Conservation (phyloP, 2,888 invertebrate genomes). For the Eulithis prunata region DNA sequence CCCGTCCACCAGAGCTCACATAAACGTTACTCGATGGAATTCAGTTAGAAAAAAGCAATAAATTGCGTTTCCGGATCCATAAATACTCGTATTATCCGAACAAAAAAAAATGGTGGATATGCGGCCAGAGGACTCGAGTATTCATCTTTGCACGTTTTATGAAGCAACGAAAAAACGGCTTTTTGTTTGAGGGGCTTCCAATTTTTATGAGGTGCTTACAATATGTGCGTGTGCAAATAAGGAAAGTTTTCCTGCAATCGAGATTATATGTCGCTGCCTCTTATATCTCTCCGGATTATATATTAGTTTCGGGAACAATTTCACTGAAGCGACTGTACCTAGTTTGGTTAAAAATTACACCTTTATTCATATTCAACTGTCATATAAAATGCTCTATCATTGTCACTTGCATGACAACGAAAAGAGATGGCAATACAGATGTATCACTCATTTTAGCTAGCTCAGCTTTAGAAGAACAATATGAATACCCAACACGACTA, state of each 20-base stretch:
- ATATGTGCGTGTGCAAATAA: not conserved
- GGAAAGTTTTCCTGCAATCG: not conserved
- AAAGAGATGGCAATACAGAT: too few species aligned
- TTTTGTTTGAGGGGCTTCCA: not conserved
- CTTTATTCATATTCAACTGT: too few species aligned
- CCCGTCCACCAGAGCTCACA: constrained; percentile 17
- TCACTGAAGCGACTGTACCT: not conserved
- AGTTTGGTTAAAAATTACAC: too few species aligned
- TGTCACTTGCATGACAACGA: too few species aligned
- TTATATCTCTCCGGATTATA: not conserved
- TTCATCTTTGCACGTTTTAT: constrained; percentile 5
- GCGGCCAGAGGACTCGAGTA: constrained; percentile 19
- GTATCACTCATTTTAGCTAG: too few species aligned
- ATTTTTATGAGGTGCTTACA: not conserved
- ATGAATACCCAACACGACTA: too few species aligned
- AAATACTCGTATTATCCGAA: constrained; percentile 23
- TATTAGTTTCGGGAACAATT: constrained; percentile 1
- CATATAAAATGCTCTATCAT: too few species aligned
- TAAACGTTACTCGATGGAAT: constrained; percentile 24
- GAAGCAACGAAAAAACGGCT: not conserved
- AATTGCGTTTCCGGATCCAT: constrained; percentile 24
- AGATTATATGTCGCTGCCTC: not conserved
- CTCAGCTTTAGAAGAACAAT: too few species aligned
- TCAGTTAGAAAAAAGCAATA: constrained; percentile 40
- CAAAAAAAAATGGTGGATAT: constrained; percentile 20